These are phyloP conservation scores for Dryococelus australis DNA, from an alignment of 2,888 invertebrate genomes.

Conservation along the genomic window DNA sequence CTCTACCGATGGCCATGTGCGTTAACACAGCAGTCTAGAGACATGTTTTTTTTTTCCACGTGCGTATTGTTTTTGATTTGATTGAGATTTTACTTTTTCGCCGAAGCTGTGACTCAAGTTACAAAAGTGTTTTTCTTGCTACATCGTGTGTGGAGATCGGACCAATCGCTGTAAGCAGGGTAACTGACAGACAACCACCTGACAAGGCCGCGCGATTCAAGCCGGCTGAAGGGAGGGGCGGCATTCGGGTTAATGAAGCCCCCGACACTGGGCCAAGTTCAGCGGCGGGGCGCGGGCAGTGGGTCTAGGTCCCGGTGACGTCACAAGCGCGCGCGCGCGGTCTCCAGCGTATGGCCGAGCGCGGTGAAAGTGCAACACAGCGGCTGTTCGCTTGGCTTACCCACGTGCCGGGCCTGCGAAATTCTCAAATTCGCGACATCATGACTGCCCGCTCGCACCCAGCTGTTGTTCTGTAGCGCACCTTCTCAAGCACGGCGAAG, in stretches of 20 bases:
- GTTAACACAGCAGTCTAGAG: no score
- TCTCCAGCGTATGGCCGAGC: no score
- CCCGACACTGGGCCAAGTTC: constrained; percentile 28
- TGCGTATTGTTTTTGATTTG: no score
- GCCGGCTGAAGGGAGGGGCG: not conserved
- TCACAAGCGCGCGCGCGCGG: not conserved
- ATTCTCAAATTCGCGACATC: no score
- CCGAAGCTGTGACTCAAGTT: not conserved
- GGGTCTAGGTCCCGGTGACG: constrained; percentile 28
- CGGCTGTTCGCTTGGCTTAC: not conserved
- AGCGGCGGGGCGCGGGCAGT: constrained; percentile 13
- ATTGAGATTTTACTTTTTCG: not conserved
- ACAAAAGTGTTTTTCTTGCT: not conserved
- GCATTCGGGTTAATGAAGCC: constrained; percentile 9
- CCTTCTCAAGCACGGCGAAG: not conserved
- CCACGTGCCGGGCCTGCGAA: not conserved
- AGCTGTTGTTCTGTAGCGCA: not conserved
- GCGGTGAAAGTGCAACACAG: not conserved
- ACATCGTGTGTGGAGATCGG: no score
- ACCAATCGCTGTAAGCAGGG: not conserved
- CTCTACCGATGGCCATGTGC: no score
- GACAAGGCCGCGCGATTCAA: not conserved
- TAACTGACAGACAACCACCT: not conserved
- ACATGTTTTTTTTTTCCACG: no score
- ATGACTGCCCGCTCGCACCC: not conserved